Conservation (phyloP, 2,888 invertebrate genomes). For the Anthrax anthrax region DNA sequence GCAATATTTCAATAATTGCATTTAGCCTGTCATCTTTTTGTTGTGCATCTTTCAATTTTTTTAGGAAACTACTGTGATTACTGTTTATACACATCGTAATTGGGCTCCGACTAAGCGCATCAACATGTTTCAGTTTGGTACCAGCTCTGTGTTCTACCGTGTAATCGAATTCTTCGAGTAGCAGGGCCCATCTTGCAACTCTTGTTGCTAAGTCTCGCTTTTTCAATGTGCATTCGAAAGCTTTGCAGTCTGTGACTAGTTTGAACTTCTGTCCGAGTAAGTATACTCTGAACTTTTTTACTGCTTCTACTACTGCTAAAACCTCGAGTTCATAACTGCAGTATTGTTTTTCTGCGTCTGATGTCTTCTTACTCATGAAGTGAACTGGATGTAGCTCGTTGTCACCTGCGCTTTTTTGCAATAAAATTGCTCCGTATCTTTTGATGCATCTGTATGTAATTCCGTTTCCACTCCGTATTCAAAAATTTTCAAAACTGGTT, state of each 20-base stretch:
- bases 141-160: no score
- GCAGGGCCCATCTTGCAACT: no score
- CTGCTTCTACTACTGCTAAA: constrained; percentile 11
- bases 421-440: not conserved
- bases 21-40: not conserved
- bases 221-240: no score
- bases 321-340: constrained; percentile 15
- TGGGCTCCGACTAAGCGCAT: not conserved
- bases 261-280: constrained; percentile 8
- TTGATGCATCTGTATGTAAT: constrained; percentile 2
- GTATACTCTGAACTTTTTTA: constrained; percentile 14
- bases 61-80: no score
- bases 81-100: no score
- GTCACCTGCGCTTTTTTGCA: constrained; percentile 13
- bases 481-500: no score
- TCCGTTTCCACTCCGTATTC: not conserved
- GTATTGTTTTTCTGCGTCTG: constrained; percentile 10
- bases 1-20: no score
- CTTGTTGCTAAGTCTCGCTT: no score
- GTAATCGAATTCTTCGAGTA: no score
- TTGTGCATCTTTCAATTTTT: no score
- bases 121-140: not conserved
- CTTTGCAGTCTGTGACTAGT: constrained; percentile 8
- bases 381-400: constrained; percentile 12
- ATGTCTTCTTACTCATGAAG: constrained; percentile 14